phyloP scores from a whole-genome alignment of 2,888 invertebrate species.

The Drosophila anomalipes region DNA sequence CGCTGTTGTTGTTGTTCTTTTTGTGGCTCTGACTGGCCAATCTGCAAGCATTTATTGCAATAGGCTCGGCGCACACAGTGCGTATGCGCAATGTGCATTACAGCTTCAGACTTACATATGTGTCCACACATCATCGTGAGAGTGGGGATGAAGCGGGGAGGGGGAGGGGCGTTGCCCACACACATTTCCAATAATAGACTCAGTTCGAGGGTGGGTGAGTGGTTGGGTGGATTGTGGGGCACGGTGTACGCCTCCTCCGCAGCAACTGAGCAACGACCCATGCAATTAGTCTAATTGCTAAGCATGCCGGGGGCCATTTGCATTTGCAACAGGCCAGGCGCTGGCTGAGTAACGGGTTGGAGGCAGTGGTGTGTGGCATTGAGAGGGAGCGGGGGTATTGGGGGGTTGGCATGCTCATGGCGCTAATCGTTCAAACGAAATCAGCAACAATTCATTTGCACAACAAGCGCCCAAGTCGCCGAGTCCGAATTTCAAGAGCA shows the following conservation, averaged over 20 bases:
- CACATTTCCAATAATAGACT: not conserved
- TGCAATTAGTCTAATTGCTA: slow-evolving; percentile 81
- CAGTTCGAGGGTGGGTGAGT: not conserved
- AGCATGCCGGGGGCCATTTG: slow-evolving; percentile 74
- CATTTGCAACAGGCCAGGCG: slow-evolving; percentile 50
- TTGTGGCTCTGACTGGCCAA: slow-evolving; percentile 64
- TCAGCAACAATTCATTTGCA: slow-evolving; percentile 85
- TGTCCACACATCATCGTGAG: not conserved
- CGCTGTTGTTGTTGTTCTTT: not conserved
- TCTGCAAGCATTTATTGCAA: slow-evolving; percentile 77
- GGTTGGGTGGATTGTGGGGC: slow-evolving; percentile 17
- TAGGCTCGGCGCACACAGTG: slow-evolving; percentile 77
- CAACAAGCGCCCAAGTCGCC: slow-evolving; percentile 81
- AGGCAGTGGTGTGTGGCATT: not conserved
- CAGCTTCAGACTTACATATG: slow-evolving; percentile 10
- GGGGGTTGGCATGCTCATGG: slow-evolving; percentile 51
- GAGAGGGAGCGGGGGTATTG: not conserved
- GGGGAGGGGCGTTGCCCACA: not conserved
- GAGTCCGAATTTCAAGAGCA: slow-evolving; percentile 41
- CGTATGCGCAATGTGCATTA: slow-evolving; percentile 75
- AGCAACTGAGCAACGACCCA: slow-evolving; percentile 57
- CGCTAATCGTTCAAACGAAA: slow-evolving; percentile 85
- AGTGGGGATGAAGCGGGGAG: not conserved
- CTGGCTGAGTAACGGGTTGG: slow-evolving; percentile 8
- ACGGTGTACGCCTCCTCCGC: slow-evolving; percentile 35